Percentiles rank a stretch among this genome's conserved stretches.
Evolutionary conservation across 2,797 vertebrate species (phyloP).

Genomic region (Phaenicophaeus curvirostris): DNA sequence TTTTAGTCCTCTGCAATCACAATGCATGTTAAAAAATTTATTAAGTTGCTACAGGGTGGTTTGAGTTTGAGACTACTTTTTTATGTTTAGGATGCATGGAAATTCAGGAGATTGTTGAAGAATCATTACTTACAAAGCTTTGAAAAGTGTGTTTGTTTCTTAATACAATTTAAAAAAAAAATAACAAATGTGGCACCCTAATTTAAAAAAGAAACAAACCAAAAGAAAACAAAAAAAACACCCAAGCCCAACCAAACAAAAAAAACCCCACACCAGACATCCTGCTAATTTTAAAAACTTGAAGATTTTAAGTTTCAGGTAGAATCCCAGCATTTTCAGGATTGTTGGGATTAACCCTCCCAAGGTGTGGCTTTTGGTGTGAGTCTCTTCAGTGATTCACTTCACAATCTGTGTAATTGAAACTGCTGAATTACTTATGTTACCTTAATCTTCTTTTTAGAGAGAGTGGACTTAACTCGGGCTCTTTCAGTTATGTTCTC

Average conservation of each 20-base stretch:
- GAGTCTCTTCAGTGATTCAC: neutral
- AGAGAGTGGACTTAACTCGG: neutral
- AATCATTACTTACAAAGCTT: neutral
- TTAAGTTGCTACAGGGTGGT: neutral
- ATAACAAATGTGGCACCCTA: neutral
- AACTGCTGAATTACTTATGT: neutral
- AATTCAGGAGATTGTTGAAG: neutral
- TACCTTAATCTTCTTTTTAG: neutral
- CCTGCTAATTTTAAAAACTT: neutral
- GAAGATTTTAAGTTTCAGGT: neutral
- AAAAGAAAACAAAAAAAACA: neutral
- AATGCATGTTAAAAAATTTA: neutral
- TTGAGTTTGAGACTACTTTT: neutral
- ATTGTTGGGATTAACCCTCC: neutral
- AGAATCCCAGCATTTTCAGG: neutral
- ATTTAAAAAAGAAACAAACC: neutral
- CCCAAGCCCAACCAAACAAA: neutral
- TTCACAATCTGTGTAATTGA: neutral
- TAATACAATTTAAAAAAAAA: neutral
- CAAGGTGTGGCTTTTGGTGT: neutral
- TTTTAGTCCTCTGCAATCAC: neutral
- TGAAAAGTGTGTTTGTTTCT: neutral
- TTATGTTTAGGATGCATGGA: neutral
- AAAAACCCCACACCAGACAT: neutral
- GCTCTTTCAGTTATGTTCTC: neutral